A percentile compares a stretch with the other conserved stretches of the same genome.
These are phyloP conservation scores for Tachysurus vachellii DNA, from an alignment of 2,113 vertebrate species.

Conservation along the genomic window DNA sequence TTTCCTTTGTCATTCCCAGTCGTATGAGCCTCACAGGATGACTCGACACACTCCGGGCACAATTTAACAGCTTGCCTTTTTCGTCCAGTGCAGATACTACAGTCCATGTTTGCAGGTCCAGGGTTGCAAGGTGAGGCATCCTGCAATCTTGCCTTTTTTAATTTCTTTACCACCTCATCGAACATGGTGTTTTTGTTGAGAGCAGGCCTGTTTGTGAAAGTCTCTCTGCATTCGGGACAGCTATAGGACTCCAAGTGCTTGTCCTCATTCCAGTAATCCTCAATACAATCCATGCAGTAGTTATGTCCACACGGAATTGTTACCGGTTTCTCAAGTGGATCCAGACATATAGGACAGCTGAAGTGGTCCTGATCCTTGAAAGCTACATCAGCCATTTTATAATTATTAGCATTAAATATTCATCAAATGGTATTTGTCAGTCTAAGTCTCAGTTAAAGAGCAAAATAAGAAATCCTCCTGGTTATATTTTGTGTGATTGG, in stretches of 20 bases:
- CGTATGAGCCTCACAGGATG: conserved; percentile 8
- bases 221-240: conserved; percentile 76
- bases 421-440: background rate
- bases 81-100: conserved; percentile 67
- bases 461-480: background rate
- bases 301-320: conserved; percentile 79
- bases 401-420: background rate
- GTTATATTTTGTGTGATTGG: conserved; percentile 8
- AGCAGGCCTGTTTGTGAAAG: conserved; percentile 70
- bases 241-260: conserved; percentile 59
- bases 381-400: conserved; percentile 29
- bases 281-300: conserved; percentile 75
- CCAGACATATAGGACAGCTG: conserved; percentile 75
- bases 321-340: conserved; percentile 72
- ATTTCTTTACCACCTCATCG: conserved; percentile 73
- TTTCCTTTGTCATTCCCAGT: background rate
- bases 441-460: background rate
- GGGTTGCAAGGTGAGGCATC: conserved; percentile 36
- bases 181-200: conserved; percentile 79
- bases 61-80: conserved; percentile 16
- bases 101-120: conserved; percentile 51
- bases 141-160: conserved; percentile 60
- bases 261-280: conserved; percentile 63
- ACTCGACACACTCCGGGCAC: background rate
- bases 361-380: conserved; percentile 60